Percentiles rank a stretch among this genome's conserved stretches.
Evolutionary conservation across 2,888 invertebrate species (phyloP).

Genomic region (Zeuzera pyrina): DNA sequence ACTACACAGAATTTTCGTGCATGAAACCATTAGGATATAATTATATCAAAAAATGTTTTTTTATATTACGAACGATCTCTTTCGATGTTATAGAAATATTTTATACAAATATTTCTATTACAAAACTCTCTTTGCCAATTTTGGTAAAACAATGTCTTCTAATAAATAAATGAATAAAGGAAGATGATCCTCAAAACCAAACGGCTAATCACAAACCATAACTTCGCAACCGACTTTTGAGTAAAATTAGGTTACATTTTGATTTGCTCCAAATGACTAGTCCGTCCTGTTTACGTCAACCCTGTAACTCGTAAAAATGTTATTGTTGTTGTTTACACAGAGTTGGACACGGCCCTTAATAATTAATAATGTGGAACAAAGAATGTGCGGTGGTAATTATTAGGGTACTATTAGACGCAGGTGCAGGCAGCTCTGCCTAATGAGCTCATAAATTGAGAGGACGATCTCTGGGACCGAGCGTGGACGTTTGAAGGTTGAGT

Average conservation of each 20-base stretch:
- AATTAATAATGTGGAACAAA: slow-evolving; percentile 41
- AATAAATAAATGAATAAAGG: too few species aligned
- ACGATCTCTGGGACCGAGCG: slow-evolving; percentile 17
- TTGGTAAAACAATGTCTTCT: too few species aligned
- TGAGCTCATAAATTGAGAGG: slow-evolving; percentile 32
- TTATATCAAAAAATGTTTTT: too few species aligned
- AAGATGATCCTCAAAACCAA: too few species aligned
- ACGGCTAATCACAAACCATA: too few species aligned
- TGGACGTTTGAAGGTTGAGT: slow-evolving; percentile 23
- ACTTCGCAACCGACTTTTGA: neutral
- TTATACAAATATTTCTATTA: too few species aligned
- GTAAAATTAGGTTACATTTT: neutral
- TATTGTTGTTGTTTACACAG: slow-evolving; percentile 19
- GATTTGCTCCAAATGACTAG: too few species aligned
- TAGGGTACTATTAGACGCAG: slow-evolving; percentile 25
- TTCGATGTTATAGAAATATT: too few species aligned
- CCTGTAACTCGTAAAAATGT: neutral
- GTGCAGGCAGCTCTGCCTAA: slow-evolving; percentile 12
- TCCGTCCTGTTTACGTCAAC: neutral
- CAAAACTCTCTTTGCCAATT: too few species aligned
- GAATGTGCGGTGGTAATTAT: slow-evolving; percentile 32
- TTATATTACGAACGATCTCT: too few species aligned
- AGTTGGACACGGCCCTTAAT: slow-evolving; percentile 25
- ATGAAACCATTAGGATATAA: too few species aligned
- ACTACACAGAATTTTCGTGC: too few species aligned